Evolutionary conservation across 2,888 invertebrate species (phyloP).

Genomic region (Mechanitis mazaeus): DNA sequence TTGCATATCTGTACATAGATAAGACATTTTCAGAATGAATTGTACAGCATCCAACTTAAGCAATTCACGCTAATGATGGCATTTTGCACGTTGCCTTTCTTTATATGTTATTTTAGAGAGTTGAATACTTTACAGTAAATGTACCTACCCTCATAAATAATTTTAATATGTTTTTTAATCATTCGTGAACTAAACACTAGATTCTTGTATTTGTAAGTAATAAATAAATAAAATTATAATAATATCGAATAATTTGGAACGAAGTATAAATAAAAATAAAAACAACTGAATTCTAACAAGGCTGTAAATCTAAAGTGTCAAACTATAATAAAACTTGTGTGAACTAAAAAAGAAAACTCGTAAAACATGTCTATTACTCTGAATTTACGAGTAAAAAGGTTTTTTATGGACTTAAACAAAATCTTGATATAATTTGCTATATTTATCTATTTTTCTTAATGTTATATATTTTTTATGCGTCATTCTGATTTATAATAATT

Average conservation of each 20-base stretch:
- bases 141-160: background rate
- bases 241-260: too few species aligned
- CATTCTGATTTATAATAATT: background rate
- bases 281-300: background rate
- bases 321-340: constrained; percentile 16
- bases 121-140: constrained; percentile 1
- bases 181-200: background rate
- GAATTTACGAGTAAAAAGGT: constrained; percentile 21
- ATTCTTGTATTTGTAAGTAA: too few species aligned
- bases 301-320: constrained; percentile 13
- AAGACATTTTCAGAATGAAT: constrained; percentile 28
- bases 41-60: constrained; percentile 29
- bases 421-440: constrained; percentile 2
- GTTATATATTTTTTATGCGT: background rate
- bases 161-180: background rate
- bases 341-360: constrained; percentile 14
- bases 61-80: constrained; percentile 28
- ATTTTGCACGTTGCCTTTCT: constrained; percentile 27
- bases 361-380: constrained; percentile 15
- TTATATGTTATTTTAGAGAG: constrained; percentile 21
- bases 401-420: constrained; percentile 13
- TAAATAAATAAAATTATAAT: too few species aligned
- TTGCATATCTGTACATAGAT: constrained; percentile 21
- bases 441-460: background rate
- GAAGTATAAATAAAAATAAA: background rate